Evolutionary conservation across 2,113 vertebrate genomes (phyloP).

Genomic region (Coregonus clupeaformis): DNA sequence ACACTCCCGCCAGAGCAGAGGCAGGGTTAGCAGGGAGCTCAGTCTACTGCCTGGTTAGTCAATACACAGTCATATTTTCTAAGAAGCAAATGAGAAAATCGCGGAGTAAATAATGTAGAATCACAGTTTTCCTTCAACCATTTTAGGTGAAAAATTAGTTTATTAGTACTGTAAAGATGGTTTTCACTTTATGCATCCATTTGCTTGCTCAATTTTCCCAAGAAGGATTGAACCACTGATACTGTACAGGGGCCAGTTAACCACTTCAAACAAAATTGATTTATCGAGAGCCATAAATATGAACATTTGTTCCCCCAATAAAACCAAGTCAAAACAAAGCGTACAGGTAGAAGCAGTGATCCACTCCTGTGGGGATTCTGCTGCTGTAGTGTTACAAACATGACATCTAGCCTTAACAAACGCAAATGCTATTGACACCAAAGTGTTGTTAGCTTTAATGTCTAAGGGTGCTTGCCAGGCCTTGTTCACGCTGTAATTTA

Average conservation of each 20-base stretch:
- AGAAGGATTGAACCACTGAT: neutral
- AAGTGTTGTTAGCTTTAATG: constrained; percentile 12
- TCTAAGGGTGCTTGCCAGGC: neutral
- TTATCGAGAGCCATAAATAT: constrained; percentile 1
- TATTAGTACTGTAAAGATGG: too few species aligned
- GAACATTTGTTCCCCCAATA: constrained; percentile 8
- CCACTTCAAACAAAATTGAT: neutral
- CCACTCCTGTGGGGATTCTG: constrained; percentile 11
- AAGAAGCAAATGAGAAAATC: too few species aligned
- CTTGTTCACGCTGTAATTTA: constrained; percentile 12
- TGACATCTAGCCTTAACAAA: too few species aligned
- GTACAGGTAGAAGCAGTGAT: neutral
- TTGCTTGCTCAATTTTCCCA: neutral
- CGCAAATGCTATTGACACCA: constrained; percentile 20
- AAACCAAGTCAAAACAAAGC: neutral
- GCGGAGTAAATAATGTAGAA: neutral
- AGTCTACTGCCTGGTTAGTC: constrained; percentile 3
- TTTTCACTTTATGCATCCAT: neutral
- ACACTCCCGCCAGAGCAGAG: constrained; percentile 16
- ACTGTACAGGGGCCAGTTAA: too few species aligned
- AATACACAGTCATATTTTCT: too few species aligned
- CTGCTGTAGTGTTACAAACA: neutral
- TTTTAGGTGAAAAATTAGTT: too few species aligned
- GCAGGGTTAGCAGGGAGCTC: constrained; percentile 18
- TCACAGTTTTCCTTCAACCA: neutral